These are phyloP conservation scores for Stenotaenia linearis DNA, from an alignment of 2,888 invertebrate genomes.

Conservation along the genomic window DNA sequence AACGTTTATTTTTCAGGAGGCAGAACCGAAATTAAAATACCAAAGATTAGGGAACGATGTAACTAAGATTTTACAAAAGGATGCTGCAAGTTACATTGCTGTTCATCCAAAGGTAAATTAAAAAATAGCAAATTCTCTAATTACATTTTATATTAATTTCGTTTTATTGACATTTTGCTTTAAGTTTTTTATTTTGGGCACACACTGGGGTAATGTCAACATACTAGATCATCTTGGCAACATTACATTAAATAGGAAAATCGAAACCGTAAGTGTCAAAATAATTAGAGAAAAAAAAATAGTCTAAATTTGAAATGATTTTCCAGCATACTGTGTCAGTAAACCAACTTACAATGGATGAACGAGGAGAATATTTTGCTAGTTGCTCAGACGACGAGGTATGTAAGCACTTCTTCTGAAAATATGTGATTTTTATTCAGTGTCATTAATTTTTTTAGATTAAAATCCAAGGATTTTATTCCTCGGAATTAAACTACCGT, in stretches of 20 bases:
- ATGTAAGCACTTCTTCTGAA: conserved; percentile 22
- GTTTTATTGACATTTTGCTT: conserved; percentile 37
- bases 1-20: conserved; percentile 3
- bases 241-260: conserved; percentile 62
- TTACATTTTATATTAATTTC: too few species aligned
- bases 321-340: conserved; percentile 75
- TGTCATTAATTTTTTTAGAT: conserved; percentile 50
- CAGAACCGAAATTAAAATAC: conserved; percentile 80
- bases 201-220: conserved; percentile 84
- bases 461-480: conserved; percentile 80
- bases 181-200: conserved; percentile 85
- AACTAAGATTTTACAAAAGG: conserved; percentile 71
- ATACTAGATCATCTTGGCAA: conserved; percentile 90
- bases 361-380: conserved; percentile 87
- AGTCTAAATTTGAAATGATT: background rate
- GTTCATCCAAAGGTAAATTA: conserved; percentile 75
- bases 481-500: conserved; percentile 71
- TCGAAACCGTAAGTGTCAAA: conserved; percentile 53
- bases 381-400: conserved; percentile 87
- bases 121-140: background rate
- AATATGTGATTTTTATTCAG: too few species aligned
- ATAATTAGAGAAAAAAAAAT: background rate
- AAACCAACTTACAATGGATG: conserved; percentile 89
- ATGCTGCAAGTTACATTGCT: conserved; percentile 85
- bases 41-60: conserved; percentile 82